These are phyloP conservation scores for Emydoidea blandingii DNA, from an alignment of 2,797 vertebrate species.

Conservation along the genomic window DNA sequence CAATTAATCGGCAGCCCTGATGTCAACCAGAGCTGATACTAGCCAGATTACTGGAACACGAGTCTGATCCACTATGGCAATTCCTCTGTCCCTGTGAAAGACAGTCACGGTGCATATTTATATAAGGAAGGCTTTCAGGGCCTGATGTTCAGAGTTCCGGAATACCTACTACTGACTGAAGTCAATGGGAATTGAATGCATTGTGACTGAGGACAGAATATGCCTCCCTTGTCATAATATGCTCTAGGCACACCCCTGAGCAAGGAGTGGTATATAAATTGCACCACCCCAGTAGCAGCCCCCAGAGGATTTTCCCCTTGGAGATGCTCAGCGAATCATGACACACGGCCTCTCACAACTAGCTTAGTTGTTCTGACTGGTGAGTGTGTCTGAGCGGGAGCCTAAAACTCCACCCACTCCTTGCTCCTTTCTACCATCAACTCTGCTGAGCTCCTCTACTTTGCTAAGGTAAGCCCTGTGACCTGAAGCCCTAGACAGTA, in stretches of 20 bases:
- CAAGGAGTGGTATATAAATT: neutral
- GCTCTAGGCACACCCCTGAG: no score
- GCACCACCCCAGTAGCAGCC: neutral
- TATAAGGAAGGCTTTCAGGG: neutral
- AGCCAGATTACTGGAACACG: neutral
- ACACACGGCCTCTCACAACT: neutral
- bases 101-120: neutral
- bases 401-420: neutral
- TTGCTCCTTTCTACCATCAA: neutral
- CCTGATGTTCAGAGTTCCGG: neutral
- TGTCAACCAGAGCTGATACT: neutral
- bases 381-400: neutral
- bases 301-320: neutral
- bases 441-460: neutral
- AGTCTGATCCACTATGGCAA: neutral
- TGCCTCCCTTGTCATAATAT: neutral
- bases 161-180: fast-evolving
- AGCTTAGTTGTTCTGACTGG: neutral
- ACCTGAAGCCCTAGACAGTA: no score
- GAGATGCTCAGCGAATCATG: neutral
- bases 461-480: no score
- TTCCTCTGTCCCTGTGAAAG: neutral
- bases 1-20: no score
- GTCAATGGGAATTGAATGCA: neutral
- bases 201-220: neutral